Evolutionary conservation across 2,888 invertebrate species (phyloP), one percentile per base, ranked within the genome.

Genomic region (Syritta pipiens): DNA sequence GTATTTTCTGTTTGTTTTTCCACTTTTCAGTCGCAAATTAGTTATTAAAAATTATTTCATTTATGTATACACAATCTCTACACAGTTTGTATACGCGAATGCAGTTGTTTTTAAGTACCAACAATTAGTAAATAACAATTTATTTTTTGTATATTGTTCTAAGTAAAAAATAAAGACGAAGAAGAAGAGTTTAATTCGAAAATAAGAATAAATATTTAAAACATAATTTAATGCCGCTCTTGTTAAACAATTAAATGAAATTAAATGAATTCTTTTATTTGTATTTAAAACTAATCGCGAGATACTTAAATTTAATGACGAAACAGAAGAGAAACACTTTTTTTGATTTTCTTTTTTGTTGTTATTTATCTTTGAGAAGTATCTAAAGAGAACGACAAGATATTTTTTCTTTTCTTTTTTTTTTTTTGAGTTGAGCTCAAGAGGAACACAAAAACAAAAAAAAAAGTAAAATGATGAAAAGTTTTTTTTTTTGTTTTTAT

Each of bases 261-360:
- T 26, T 51, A 44, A 42, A 59, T 32, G 40, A 26, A 44, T 40
- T 40, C 30, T 53, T 37, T 22, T 55, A 9, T 55, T 60, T 46
- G 30, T 37, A 20, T 5, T 69, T 69, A 48, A 12, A 51, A 65
- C 71, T 77, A 77, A 71, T 63, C 63, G n/a, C n/a, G 51, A 69
- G 63, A 76, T 63, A 63, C 76, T 76, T 76, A 76, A 69, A 76
- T 63, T 69, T 71, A 71, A 69, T 63, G 49, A 76, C 62, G 75
- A 69, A 69, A 76, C 69, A 63, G 57, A 69, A 76, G 26, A 69
- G 67, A 67, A 37, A 74, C 67, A 67, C 40, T 60, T 20, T 42
- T 51, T 28, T 28, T 57, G 40, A 68, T 49, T 62, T 55, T 60
- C 30, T 12, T 53, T 30, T 42, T 17, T 46, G 20, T 2, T 44